Percentiles rank a stretch among this genome's conserved stretches.
Evolutionary conservation across 2,797 vertebrate species (phyloP).

Genomic region (Periparus ater): DNA sequence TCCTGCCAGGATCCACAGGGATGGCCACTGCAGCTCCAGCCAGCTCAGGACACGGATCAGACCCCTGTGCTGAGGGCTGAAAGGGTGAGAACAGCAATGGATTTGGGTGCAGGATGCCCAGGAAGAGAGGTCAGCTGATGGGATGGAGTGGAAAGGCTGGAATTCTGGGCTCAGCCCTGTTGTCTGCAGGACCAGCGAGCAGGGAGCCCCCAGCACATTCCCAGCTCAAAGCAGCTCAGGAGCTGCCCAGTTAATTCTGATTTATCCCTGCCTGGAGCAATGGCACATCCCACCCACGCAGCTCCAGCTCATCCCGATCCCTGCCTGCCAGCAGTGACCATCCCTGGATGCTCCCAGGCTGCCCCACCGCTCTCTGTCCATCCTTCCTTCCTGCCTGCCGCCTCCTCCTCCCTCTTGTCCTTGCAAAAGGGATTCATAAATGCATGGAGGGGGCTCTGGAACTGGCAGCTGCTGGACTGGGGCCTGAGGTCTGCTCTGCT

Average conservation of each 20-base stretch:
- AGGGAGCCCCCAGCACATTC: neutral
- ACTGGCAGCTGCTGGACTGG: neutral
- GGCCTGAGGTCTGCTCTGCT: neutral
- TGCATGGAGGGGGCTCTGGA: neutral
- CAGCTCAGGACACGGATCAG: accelerated
- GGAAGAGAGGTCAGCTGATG: neutral
- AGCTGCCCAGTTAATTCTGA: neutral
- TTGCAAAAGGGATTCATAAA: neutral
- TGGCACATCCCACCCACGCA: neutral
- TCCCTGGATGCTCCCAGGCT: neutral
- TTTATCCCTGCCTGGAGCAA: neutral
- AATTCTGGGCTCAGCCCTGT: accelerated
- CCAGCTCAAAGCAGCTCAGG: neutral
- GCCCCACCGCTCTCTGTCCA: accelerated
- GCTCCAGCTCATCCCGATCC: neutral
- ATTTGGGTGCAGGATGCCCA: accelerated
- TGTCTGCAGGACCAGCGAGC: accelerated
- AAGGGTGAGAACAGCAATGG: neutral
- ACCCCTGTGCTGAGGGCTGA: neutral
- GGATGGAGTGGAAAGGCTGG: neutral
- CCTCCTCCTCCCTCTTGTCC: neutral
- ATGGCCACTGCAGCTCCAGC: neutral
- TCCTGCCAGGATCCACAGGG: neutral
- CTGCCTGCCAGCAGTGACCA: neutral
- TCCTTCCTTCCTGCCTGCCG: neutral